Base-by-base conservation (phyloP, 2,797 vertebrate genomes). In the Sus cebifrons region DNA sequence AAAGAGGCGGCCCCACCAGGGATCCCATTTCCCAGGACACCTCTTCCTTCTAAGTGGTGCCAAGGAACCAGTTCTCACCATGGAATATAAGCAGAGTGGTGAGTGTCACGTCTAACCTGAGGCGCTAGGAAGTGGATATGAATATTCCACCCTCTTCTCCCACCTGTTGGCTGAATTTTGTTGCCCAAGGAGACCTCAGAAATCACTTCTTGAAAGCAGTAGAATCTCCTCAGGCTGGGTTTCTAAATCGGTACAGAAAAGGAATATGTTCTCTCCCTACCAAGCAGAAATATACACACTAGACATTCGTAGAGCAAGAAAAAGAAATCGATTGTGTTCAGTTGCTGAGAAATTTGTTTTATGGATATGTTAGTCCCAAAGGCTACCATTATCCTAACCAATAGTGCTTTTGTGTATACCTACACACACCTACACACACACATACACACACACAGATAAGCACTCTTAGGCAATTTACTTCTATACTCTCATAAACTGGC, bases 311-410 rank as follows among this genome's bases (percentile, higher is more conserved):
- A 64, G 16, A 92, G 15, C 14, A 74, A 92, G 9, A 52, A 92
- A 94, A 78, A 17, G 25, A 0, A 6, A 27, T 68, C 14, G 25
- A 49, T 49, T 44, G 4, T 85, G 36, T 70, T 87, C 88, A 64
- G 75, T 56, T 77, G 21, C 9, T 40, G 36, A 73, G 36, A 86
- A 4, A 54, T 91, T 36, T 87, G 21, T 70, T 84, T 84, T 92
- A 83, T 56, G 25, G 65, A 29, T 86, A 44, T 88, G 20, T 77
- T 71, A 36, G 11, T 82, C 92, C n/a, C 70, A 96, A 60, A 54
- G 54, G 20, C 27, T 74, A 54, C 21, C 15, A 36, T 84, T 81
- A 91, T 62, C 71, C 20, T 86, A 84, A 85, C 3, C 44, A 58
- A 40, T 11, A 89, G 10, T 75, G 27, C 21, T 23, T 64, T 96